Evolutionary conservation across 1,140 invertebrate species (phyloP), one percentile per base, ranked within the genome.

Genomic region (Zaprionus kolodkinae): DNA sequence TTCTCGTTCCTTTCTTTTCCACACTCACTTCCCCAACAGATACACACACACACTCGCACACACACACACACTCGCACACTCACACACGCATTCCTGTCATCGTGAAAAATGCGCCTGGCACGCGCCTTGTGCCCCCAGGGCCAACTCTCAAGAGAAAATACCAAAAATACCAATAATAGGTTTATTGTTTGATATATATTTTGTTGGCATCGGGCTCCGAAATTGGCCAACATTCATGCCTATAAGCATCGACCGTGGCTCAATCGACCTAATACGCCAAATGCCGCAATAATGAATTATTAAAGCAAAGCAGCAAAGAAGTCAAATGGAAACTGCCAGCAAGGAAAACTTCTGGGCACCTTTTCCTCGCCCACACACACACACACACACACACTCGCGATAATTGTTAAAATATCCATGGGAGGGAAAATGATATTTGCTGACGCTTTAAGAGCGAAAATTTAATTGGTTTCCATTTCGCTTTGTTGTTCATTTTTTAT

Each of bases 161-260:
- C 30, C 40, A 15, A 57, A 57, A 60, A 64, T 62, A 52, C 75
- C 45, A 72, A 64, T 83, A 78, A 88, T 88, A 88, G 84, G 64
- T 80, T 78, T 88, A 83, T 80, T 88, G 72, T 88, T 80, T 88
- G 84, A 88, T 87, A 88, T 88, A 87, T 87, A 72, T 59, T 72
- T 21, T 21, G 68, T 52, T 65, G 73, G 59, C 38, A 13, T 60
- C n/a, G 30, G 35, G 15, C 30, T 38, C n/a, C 6, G 33, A 35
- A 61, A 61, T 68, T 35, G 67, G 55, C 61, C 57, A 30, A 43
- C 52, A 70, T 56, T 63, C 56, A 55, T 61, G 21, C 40, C 15
- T 13, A 63, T 56, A 38, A 27, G 33, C 60, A 21, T 52, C 65
- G 54, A 50, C 52, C 15, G 7, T 15, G 48, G 55, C 40, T 56